These are phyloP conservation scores for Struthio camelus DNA, from an alignment of 2,113 vertebrate species.

Conservation along the genomic window DNA sequence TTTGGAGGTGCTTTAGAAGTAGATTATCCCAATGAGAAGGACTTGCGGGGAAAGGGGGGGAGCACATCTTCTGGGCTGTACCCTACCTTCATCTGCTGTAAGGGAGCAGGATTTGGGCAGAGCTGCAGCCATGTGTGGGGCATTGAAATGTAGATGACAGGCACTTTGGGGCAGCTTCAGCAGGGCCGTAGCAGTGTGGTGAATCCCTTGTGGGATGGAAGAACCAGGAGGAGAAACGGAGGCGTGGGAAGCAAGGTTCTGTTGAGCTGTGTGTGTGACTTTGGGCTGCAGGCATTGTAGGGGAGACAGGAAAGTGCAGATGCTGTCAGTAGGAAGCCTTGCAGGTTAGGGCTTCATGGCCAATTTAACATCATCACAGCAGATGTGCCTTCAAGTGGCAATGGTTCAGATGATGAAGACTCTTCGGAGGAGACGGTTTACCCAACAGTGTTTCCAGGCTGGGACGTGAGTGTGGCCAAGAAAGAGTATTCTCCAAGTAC, in stretches of 20 bases:
- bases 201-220: neutral
- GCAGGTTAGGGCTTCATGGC: slow-evolving; percentile 18
- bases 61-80: neutral
- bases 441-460: slow-evolving; percentile 33
- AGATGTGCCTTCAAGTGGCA: slow-evolving; percentile 54
- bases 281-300: neutral
- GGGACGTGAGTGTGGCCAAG: slow-evolving; percentile 10
- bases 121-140: fast-evolving
- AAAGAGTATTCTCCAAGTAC: neutral
- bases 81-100: neutral
- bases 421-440: neutral
- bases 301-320: neutral
- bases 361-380: slow-evolving; percentile 46
- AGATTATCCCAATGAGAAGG: neutral
- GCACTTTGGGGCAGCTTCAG: neutral
- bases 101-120: neutral
- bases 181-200: neutral
- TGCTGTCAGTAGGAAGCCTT: neutral
- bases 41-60: neutral
- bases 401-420: slow-evolving; percentile 46
- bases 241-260: fast-evolving
- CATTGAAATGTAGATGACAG: neutral
- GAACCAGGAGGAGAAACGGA: neutral
- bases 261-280: neutral
- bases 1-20: neutral